Base-by-base conservation (phyloP, 2,797 vertebrate species). In the Myripristis murdjan region DNA sequence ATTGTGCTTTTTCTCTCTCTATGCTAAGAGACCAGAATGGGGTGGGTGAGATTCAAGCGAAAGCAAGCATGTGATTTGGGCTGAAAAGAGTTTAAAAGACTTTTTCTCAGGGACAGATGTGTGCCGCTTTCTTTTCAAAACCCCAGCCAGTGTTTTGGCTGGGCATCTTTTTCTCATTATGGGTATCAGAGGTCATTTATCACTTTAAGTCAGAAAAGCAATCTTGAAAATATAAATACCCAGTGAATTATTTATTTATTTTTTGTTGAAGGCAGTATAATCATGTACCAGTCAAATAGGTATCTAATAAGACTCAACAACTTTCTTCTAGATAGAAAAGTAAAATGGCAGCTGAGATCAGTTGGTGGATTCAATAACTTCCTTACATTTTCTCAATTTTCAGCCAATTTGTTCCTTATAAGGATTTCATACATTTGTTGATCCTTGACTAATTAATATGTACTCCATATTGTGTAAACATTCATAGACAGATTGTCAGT, bases 1-100 rank as follows among this genome's bases (percentile, higher is more conserved):
- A 87, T 87, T 86, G 85, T 82, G 75, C 83, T 77, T 87, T 79
- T 64, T 44, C 26, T 76, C 75, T 66, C 48, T 61, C 59, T 64
- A 12, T 65, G 71, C 75, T 80, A 66, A 12, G 20, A 80, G 61
- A 76, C 71, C 72, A 72, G 73, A 86, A 83, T 75, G 77, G 87
- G 80, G 82, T 81, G 87, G 87, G 79, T 77, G 77, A 76, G 79
- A 83, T 79, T 81, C 22, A 70, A 65, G 75, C 80, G 68, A 51
- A 85, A 79, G 59, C 15, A 58, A 70, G 70, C 52, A n/a, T 74
- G 74, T 26, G 24, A 41, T 78, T 69, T 59, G 43, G 73, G 61
- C 41, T 63, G 39, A 37, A 55, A 18, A 65, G 54, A 73, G 35
- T 80, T 73, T 58, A 18, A 70, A 53, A 46, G 58, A 41, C 5